phyloP scores from a whole-genome alignment of 2,888 invertebrate species.

The Drosophila glabriapex region DNA sequence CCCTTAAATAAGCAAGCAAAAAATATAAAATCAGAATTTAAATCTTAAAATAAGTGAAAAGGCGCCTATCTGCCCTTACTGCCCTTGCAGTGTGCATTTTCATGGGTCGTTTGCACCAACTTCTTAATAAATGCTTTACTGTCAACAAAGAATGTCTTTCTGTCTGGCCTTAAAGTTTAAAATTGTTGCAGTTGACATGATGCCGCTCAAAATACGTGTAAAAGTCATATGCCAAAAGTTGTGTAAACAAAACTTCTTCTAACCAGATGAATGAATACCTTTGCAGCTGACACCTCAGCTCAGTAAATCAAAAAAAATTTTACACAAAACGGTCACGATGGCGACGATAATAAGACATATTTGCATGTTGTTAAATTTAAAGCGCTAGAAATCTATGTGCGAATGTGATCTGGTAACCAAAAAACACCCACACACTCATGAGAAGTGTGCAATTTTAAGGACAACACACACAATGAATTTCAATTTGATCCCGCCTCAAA shows the following conservation, averaged over 20 bases:
- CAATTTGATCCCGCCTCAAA: conserved; percentile 7
- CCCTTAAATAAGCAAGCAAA: not conserved
- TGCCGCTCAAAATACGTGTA: conserved; percentile 8
- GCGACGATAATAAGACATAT: conserved; percentile 35
- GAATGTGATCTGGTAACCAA: not conserved
- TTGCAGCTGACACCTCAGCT: conserved; percentile 18
- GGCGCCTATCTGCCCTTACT: too few species aligned
- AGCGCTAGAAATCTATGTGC: not conserved
- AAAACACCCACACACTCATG: not conserved
- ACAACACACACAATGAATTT: not conserved
- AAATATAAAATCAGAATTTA: not conserved
- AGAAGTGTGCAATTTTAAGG: rapidly evolving
- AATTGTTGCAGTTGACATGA: not conserved
- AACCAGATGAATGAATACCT: conserved; percentile 2
- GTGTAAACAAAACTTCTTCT: conserved; percentile 11
- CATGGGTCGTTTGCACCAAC: conserved; percentile 20
- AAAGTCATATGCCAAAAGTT: not conserved
- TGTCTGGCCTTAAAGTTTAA: conserved; percentile 9
- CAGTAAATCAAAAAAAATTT: conserved; percentile 17
- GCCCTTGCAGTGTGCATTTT: not conserved
- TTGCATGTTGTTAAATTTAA: conserved; percentile 5
- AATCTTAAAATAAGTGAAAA: not conserved
- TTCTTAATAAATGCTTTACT: conserved; percentile 17
- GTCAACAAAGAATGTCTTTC: conserved; percentile 8
- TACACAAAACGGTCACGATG: not conserved